Conservation (phyloP, 30 jellyfish, hydroid and myxozoan species). For the Rhopilema esculentum region DNA sequence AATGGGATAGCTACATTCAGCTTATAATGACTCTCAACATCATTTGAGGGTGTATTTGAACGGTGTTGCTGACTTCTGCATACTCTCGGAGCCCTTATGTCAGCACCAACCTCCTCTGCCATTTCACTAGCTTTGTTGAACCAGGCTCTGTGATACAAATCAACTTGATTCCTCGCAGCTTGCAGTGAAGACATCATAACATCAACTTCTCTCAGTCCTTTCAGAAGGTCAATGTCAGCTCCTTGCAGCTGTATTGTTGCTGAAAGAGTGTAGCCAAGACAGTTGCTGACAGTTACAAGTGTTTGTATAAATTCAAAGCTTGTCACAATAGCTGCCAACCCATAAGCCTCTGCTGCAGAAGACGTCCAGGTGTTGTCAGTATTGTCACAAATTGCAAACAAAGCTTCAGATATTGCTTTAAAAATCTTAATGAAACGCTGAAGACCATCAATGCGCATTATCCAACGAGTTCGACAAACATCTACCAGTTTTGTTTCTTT, state of each 20-base stretch:
- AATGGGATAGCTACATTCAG: slow-evolving; percentile 11
- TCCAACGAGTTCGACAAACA: slow-evolving; percentile 73
- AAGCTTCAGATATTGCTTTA: slow-evolving; percentile 31
- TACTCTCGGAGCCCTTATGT: background rate
- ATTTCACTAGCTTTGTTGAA: background rate
- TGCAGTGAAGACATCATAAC: background rate
- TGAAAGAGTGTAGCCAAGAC: slow-evolving; percentile 25
- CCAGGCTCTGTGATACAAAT: background rate
- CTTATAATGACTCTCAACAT: background rate
- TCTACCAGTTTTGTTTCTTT: slow-evolving; percentile 24
- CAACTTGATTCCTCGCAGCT: slow-evolving; percentile 11
- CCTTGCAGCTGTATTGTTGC: slow-evolving; percentile 52
- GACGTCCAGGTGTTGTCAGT: background rate
- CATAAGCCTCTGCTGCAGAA: slow-evolving; percentile 1
- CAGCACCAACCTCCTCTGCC: slow-evolving; percentile 29
- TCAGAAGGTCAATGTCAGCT: slow-evolving; percentile 21
- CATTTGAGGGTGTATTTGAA: slow-evolving; percentile 4
- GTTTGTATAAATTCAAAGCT: slow-evolving; percentile 13
- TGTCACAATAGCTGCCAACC: background rate
- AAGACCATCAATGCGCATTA: slow-evolving; percentile 5
- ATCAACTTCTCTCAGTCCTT: slow-evolving; percentile 27
- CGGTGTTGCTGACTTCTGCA: background rate
- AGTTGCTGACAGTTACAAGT: background rate
- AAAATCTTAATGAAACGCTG: slow-evolving; percentile 7
- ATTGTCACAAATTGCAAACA: slow-evolving; percentile 38